phyloP scores from a whole-genome alignment of 35 echinoderm and acorn worm species.

The Apostichopus californicus region DNA sequence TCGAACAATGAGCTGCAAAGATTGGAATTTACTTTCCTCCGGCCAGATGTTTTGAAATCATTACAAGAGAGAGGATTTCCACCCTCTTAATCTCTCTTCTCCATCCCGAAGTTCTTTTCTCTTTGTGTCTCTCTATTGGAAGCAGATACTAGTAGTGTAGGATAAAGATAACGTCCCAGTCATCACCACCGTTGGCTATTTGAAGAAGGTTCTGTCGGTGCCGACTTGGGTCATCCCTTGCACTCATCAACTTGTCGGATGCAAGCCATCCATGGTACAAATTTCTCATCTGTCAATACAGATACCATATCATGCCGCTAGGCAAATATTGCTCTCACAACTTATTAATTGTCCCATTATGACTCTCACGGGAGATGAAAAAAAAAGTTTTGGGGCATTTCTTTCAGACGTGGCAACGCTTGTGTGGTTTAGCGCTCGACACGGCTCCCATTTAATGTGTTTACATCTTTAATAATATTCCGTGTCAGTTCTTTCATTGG shows the following conservation, averaged over 20 bases:
- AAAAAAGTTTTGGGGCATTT: conserved; percentile 25
- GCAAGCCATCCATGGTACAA: neutral
- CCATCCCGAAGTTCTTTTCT: neutral
- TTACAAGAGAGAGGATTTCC: neutral
- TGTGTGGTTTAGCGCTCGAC: conserved; percentile 47
- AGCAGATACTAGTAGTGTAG: neutral
- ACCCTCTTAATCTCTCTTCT: neutral
- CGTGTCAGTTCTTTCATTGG: conserved; percentile 19
- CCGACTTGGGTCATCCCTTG: conserved; percentile 22
- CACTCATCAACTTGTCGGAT: conserved; percentile 42
- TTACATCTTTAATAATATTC: conserved; percentile 24
- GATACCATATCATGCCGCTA: conserved; percentile 46
- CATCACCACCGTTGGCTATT: conserved; percentile 54
- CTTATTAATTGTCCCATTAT: conserved; percentile 51
- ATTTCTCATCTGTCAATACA: conserved; percentile 37
- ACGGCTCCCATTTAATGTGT: conserved; percentile 48
- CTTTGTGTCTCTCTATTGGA: neutral
- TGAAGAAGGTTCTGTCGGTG: conserved; percentile 7
- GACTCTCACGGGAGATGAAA: conserved; percentile 27
- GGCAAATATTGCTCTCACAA: conserved; percentile 51
- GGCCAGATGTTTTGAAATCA: conserved; percentile 11
- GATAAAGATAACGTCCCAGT: neutral
- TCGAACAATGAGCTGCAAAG: neutral
- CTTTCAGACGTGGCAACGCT: neutral
- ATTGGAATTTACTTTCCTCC: neutral